These are phyloP conservation scores for Antheraea mylitta DNA, from an alignment of 1,140 invertebrate species.

Conservation along the genomic window DNA sequence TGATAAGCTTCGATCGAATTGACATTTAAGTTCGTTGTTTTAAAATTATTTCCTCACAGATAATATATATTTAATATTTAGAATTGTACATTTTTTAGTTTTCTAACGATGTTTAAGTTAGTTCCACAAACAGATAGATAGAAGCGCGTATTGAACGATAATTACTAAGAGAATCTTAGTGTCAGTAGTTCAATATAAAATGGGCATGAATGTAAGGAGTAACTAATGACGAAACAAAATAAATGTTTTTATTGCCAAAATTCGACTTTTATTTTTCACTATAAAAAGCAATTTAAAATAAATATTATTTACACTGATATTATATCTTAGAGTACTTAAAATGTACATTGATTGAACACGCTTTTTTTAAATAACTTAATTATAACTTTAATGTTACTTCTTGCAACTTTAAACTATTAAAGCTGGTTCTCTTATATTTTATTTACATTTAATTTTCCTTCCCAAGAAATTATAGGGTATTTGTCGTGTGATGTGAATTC, in stretches of 20 bases:
- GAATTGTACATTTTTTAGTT: too few relatives aligned
- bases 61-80: too few relatives aligned
- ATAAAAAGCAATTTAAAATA: slow-evolving; percentile 53
- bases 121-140: too few relatives aligned
- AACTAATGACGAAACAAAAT: slow-evolving; percentile 40
- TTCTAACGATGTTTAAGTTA: too few relatives aligned
- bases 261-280: slow-evolving; percentile 46
- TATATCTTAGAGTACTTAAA: slow-evolving; percentile 25
- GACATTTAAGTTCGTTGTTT: too few relatives aligned
- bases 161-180: too few relatives aligned
- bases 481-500: too few relatives aligned
- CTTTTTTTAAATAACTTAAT: slow-evolving; percentile 25
- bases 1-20: too few relatives aligned
- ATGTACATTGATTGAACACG: slow-evolving; percentile 48
- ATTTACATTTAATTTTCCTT: slow-evolving; percentile 16
- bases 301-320: slow-evolving; percentile 42
- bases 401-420: slow-evolving; percentile 45
- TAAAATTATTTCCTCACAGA: too few relatives aligned
- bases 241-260: slow-evolving; percentile 71
- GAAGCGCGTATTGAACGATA: too few relatives aligned
- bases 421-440: slow-evolving; percentile 44
- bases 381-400: slow-evolving; percentile 26
- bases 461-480: too few relatives aligned
- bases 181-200: neutral
- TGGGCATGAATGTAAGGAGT: slow-evolving; percentile 4